These are phyloP conservation scores for Altica lythri DNA, from an alignment of 2,888 invertebrate species.

Conservation along the genomic window DNA sequence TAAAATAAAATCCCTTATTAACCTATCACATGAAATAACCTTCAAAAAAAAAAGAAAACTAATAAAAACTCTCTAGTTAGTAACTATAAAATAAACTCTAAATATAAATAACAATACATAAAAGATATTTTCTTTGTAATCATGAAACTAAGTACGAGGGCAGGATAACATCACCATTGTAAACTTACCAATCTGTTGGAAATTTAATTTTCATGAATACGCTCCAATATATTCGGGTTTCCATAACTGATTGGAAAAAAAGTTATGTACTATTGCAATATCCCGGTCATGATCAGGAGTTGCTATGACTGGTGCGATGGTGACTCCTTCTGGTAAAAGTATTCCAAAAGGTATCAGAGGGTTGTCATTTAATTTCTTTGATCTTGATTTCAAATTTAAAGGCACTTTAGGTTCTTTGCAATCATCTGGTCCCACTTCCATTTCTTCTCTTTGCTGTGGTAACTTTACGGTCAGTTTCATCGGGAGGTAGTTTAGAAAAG, in stretches of 20 bases:
- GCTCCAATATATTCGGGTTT: conserved; percentile 61
- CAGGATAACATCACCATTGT: conserved; percentile 28
- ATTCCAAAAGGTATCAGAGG: conserved; percentile 57
- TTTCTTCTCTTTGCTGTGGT: conserved; percentile 23
- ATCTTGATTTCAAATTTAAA: conserved; percentile 21
- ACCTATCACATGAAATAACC: conserved; percentile 24
- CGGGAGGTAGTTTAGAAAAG: conserved; percentile 28
- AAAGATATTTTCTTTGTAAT: conserved; percentile 49
- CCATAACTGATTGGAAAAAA: conserved; percentile 63
- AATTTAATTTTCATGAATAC: conserved; percentile 49
- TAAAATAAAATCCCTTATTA: conserved; percentile 16
- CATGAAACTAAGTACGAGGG: conserved; percentile 44
- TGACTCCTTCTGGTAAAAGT: conserved; percentile 57
- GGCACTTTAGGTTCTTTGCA: conserved; percentile 18
- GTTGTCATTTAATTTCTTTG: conserved; percentile 50
- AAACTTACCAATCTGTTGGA: conserved; percentile 43
- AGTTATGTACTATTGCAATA: conserved; percentile 61
- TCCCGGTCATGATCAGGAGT: conserved; percentile 59
- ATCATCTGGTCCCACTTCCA: conserved; percentile 1
- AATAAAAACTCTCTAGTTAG: conserved; percentile 40
- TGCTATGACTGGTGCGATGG: conserved; percentile 56
- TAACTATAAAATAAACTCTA: conserved; percentile 54
- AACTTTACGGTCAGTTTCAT: conserved; percentile 37
- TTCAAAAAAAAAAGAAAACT: conserved; percentile 24
- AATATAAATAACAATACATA: conserved; percentile 58